phyloP scores from a whole-genome alignment of 2,888 invertebrate species.

The Keiferia lycopersicella region DNA sequence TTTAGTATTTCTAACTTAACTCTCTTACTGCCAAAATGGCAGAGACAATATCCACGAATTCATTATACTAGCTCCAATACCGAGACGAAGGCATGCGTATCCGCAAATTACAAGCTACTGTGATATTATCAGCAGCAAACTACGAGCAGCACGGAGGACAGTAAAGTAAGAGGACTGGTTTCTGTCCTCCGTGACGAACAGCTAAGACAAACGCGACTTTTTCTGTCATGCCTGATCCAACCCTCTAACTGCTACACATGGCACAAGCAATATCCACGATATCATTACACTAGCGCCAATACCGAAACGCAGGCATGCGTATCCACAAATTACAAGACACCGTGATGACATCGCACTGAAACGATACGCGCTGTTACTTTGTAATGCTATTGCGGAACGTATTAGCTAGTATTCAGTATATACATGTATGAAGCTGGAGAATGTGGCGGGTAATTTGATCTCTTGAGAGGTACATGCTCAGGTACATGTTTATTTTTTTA shows the following conservation, averaged over 20 bases:
- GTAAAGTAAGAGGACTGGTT: too few relatives aligned
- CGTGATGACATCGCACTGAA: slow-evolving; percentile 48
- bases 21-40: too few relatives aligned
- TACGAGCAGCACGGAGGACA: too few relatives aligned
- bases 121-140: too few relatives aligned
- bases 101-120: too few relatives aligned
- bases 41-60: too few relatives aligned
- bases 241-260: neutral
- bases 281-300: slow-evolving; percentile 17
- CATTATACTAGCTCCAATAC: too few relatives aligned
- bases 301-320: slow-evolving; percentile 36
- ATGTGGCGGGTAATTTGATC: slow-evolving; percentile 15
- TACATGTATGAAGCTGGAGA: neutral
- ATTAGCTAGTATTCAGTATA: slow-evolving; percentile 17
- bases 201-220: too few relatives aligned
- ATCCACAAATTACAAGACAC: slow-evolving; percentile 42
- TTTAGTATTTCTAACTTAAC: too few relatives aligned
- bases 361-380: slow-evolving; percentile 46
- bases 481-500: too few relatives aligned
- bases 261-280: slow-evolving; percentile 12
- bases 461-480: neutral
- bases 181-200: too few relatives aligned
- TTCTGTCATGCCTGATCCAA: neutral
- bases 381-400: slow-evolving; percentile 31
- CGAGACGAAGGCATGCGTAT: too few relatives aligned